Percentiles rank a stretch among this genome's conserved stretches.
Evolutionary conservation across 2,113 vertebrate species (phyloP).

Genomic region (Cyphomyrus discorhynchus): DNA sequence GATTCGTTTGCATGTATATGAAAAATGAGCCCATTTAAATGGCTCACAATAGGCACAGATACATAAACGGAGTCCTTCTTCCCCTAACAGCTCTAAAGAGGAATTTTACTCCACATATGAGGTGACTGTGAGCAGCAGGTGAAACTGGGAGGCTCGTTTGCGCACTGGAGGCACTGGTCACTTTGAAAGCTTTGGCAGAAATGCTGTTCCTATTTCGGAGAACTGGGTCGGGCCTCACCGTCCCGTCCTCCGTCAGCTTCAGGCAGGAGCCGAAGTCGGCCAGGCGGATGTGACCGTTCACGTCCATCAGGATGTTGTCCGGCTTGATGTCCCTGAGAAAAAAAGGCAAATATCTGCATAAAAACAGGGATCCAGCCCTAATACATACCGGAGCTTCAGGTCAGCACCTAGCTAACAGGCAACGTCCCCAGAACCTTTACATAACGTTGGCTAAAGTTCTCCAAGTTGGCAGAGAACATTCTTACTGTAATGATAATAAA

Average conservation of each 20-base stretch:
- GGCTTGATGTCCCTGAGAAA: constrained; percentile 89
- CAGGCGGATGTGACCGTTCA: constrained; percentile 97
- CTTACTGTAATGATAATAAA: not conserved
- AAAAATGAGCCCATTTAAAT: not conserved
- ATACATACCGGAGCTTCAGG: not conserved
- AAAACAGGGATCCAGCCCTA: not conserved
- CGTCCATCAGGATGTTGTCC: constrained; percentile 94
- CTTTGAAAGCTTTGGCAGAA: constrained; percentile 37
- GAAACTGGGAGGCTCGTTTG: not conserved
- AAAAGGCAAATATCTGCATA: not conserved
- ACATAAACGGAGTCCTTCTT: not conserved
- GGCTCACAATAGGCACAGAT: not conserved
- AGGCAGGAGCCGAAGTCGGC: constrained; percentile 98
- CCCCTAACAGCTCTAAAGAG: not conserved
- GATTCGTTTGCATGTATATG: not conserved
- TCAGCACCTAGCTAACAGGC: not conserved
- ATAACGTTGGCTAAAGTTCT: not conserved
- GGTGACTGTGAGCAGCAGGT: not conserved
- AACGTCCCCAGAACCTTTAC: not conserved
- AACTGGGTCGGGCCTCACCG: constrained; percentile 59
- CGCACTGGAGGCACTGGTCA: not conserved
- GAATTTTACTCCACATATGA: not conserved
- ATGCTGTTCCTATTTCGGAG: constrained; percentile 15
- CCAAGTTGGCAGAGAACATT: not conserved
- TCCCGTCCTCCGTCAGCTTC: constrained; percentile 95